Percentiles rank a stretch among this genome's conserved stretches.
These are phyloP conservation scores for Xenopus borealis DNA, from an alignment of 2,113 vertebrate genomes.

Conservation along the genomic window DNA sequence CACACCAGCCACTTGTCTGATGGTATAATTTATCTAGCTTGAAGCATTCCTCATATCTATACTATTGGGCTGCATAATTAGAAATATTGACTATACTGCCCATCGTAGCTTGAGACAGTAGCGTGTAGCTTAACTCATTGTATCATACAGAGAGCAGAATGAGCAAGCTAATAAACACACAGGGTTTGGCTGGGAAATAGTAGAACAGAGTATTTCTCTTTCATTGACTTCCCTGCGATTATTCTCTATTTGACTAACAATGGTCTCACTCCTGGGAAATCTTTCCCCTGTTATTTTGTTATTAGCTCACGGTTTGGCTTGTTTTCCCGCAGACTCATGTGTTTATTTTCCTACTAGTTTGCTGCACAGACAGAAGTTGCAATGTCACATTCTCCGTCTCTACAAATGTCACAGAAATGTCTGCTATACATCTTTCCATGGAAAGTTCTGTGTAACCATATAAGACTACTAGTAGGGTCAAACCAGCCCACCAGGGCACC, in stretches of 20 bases:
- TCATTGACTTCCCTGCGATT: not conserved
- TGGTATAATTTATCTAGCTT: too few species aligned
- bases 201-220: not conserved
- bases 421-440: too few species aligned
- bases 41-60: too few species aligned
- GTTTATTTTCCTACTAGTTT: not conserved
- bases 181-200: not conserved
- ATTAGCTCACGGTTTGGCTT: slow-evolving; percentile 31
- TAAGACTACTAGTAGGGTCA: too few species aligned
- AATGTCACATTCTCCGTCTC: not conserved
- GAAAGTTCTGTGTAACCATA: too few species aligned
- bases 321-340: not conserved
- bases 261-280: slow-evolving; percentile 7
- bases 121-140: too few species aligned
- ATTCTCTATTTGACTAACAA: slow-evolving; percentile 15
- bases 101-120: too few species aligned
- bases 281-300: slow-evolving; percentile 17
- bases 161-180: not conserved
- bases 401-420: too few species aligned
- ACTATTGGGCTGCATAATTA: too few species aligned
- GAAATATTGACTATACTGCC: too few species aligned
- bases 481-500: too few species aligned
- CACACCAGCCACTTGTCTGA: too few species aligned
- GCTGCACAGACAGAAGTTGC: not conserved
- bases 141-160: not conserved